Base-by-base conservation (phyloP, 53 echinoderm and acorn worm genomes). In the Holothuria scabra region DNA sequence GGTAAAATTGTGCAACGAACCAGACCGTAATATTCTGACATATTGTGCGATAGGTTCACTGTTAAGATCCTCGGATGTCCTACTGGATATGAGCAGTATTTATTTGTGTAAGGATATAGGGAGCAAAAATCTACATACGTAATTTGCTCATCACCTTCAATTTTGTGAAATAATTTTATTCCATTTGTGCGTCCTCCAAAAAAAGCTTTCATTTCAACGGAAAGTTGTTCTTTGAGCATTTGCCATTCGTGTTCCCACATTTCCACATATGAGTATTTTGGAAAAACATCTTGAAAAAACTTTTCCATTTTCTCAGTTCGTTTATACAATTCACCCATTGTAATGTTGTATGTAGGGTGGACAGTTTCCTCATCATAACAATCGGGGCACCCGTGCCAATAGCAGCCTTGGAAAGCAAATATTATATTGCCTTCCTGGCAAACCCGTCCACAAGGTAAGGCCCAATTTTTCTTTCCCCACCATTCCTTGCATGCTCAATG, bases 121-220 rank as follows among this genome's bases (percentile, higher is more conserved):
- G 88, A 56, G 67, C 83, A 87, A 66, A 85, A 89, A 33, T 93
- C 90, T 1, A 89, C 78, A 67, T 93, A 93, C 28, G 67, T 52
- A 29, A 90, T 88, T 44, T 76, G 58, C 49, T 88, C 88, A 21
- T 56, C 75, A 80, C 32, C 19, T 46, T 79, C 46, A 18, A 55
- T 56, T 20, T 59, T 60, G 46, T 85, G 68, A 60, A 20, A 60
- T 29, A 85, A 32, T 34, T 62, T 16, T 35, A 56, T 81, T 28
- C 85, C 52, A 80, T 89, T 16, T 85, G 84, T 38, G 75, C 74
- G 13, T 24, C 84, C 84, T 21, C 88, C 83, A 37, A 59, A 84
- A 89, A 84, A 19, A 35, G 84, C 84, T 63, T 63, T 63, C 25
- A 63, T 28, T 29, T 63, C 63, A 63, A 9, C 29, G 63, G 63